These are phyloP conservation scores for Rallus crepitans DNA, from an alignment of 2,797 vertebrate genomes.

Conservation along the genomic window DNA sequence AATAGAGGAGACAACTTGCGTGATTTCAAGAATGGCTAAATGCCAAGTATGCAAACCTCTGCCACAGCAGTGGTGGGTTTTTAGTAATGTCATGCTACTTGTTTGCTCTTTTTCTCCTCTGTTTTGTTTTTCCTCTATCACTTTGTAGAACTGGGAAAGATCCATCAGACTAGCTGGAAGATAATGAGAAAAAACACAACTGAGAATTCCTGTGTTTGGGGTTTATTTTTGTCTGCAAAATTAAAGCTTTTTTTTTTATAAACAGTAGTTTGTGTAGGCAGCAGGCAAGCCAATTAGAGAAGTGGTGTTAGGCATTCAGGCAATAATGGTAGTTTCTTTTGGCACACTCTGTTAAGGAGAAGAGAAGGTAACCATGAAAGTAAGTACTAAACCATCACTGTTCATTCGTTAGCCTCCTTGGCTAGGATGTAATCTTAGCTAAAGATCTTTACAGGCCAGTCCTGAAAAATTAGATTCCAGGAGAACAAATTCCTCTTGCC, in stretches of 20 bases:
- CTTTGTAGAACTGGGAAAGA: neutral
- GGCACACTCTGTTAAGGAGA: neutral
- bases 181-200: neutral
- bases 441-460: neutral
- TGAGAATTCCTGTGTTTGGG: neutral
- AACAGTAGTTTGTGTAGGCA: neutral
- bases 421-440: neutral
- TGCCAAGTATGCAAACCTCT: neutral
- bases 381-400: neutral
- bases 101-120: neutral
- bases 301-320: neutral
- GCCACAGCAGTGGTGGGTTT: neutral
- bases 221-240: neutral
- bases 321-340: neutral
- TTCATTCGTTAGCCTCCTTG: neutral
- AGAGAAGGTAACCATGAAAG: neutral
- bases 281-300: neutral
- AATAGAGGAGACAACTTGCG: neutral
- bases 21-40: conserved; percentile 3
- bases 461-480: neutral
- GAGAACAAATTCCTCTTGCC: conserved; percentile 8
- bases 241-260: neutral
- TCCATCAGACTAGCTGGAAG: neutral
- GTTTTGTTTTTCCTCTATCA: neutral
- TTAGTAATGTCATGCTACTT: neutral